Evolutionary conservation across 2,888 invertebrate species (phyloP), one percentile per base, ranked within the genome.

Genomic region (Drosophila histrio): DNA sequence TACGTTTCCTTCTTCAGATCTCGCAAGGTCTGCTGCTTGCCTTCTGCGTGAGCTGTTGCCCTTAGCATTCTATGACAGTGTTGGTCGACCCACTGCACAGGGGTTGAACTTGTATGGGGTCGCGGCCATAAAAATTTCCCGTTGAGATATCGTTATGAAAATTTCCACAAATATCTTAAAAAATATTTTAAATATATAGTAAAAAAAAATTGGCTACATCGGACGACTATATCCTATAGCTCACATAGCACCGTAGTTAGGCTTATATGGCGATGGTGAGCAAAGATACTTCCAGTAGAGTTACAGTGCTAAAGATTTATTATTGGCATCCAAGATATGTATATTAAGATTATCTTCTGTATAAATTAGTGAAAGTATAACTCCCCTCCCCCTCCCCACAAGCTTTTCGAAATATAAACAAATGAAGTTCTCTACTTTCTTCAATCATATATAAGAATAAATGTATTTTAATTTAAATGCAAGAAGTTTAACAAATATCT

Each of bases 221-320:
- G 34, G 34, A 34, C 0, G 8, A 34, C 34, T 34, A 3, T 34
- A 34, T 34, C 17, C 17, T 15, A 36, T 36, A 36, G 36, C 17
- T 36, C 17, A 2, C 7, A 32, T 32, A 32, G 7, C 6, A 32
- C 9, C 17, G 6, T 34, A 34, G 36, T 15, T 0, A 36, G 17
- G 17, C 3, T 36, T 17, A 36, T 36, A 36, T 36, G 49, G 13
- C 24, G 9, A 47, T 24, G 19, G 39, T 49, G 39, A 24, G 6
- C 58, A 41, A 41, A 49, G 41, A 58, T 34, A 58, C 47, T 39
- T 57, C 11, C 50, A 13, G 26, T 38, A 8, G 26, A 50, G n/a
- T 36, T 36, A 13, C 15, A 36, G 34, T 13, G 50, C 36, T 36
- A 38, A 50, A 50, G 24, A 17, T 26, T 19, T 21, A 47, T 34